Percentiles rank a stretch among this genome's conserved stretches.
phyloP scores from a whole-genome alignment of 2,113 vertebrate species.

The Petrocephalus microphthalmus region DNA sequence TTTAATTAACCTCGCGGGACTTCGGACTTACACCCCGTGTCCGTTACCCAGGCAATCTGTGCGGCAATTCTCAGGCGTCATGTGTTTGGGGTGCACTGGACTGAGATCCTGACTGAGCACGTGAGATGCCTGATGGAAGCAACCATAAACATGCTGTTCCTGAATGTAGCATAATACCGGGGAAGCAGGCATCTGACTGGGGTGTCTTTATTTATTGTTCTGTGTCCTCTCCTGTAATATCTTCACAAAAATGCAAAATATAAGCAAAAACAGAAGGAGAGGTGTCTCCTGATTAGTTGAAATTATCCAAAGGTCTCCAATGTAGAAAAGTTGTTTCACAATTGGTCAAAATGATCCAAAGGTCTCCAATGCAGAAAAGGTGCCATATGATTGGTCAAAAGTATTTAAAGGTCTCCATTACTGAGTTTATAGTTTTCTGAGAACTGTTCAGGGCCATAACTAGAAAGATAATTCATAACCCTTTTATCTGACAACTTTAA shows the following conservation, averaged over 20 bases:
- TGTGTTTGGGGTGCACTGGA: not conserved
- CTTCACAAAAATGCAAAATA: not conserved
- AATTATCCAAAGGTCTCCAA: not conserved
- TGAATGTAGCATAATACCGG: not conserved
- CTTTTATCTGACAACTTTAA: not conserved
- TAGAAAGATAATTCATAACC: not conserved
- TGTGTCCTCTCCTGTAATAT: not conserved
- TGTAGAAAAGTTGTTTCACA: not conserved
- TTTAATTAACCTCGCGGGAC: conserved; percentile 25
- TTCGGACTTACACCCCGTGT: not conserved
- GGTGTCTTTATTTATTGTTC: not conserved
- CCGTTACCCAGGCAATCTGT: not conserved
- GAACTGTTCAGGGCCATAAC: not conserved
- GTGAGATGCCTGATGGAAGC: not conserved
- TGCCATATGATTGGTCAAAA: not conserved
- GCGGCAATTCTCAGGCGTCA: not conserved
- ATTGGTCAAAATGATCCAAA: not conserved
- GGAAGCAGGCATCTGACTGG: not conserved
- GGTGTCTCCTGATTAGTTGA: not conserved
- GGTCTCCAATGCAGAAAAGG: not conserved
- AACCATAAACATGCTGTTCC: not conserved
- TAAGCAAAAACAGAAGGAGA: not conserved
- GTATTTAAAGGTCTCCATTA: not conserved
- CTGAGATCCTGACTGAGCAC: not conserved
- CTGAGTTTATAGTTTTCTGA: not conserved